A percentile compares a stretch with the other conserved stretches of the same genome.
Evolutionary conservation across 2,113 vertebrate species (phyloP).

Genomic region (Notiomystis cincta): DNA sequence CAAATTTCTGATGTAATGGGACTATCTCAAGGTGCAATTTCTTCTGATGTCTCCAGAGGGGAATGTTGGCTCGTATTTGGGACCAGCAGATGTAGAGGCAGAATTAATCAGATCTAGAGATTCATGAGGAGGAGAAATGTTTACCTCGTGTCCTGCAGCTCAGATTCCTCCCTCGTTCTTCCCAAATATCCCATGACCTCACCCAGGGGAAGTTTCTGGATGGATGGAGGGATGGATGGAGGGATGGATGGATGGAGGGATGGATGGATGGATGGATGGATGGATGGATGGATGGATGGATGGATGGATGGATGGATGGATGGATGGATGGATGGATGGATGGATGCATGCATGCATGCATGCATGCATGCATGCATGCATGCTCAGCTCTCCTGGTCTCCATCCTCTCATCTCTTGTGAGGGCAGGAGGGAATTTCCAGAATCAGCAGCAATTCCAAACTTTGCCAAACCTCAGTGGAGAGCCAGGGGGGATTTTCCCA

Average conservation of each 20-base stretch:
- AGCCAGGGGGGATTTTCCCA: background rate
- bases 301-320: too few species aligned
- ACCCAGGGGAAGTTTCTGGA: background rate
- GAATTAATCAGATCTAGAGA: background rate
- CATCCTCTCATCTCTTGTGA: fast-evolving
- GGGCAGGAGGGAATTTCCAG: background rate
- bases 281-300: too few species aligned
- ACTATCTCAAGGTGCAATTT: background rate
- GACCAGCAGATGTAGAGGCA: background rate
- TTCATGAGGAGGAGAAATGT: fast-evolving
- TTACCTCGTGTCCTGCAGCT: background rate
- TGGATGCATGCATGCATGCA: too few species aligned
- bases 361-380: background rate
- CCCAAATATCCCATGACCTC: background rate
- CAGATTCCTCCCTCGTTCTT: background rate
- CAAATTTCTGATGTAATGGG: background rate
- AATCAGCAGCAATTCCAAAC: background rate
- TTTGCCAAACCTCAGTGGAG: background rate
- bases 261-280: too few species aligned
- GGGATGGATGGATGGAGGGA: too few species aligned
- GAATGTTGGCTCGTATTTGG: background rate
- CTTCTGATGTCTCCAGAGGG: background rate
- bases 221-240: too few species aligned
- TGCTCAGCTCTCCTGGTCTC: background rate
- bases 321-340: too few species aligned